phyloP scores from a whole-genome alignment of 2,113 vertebrate genomes.

The Rousettus leschenaultii region DNA sequence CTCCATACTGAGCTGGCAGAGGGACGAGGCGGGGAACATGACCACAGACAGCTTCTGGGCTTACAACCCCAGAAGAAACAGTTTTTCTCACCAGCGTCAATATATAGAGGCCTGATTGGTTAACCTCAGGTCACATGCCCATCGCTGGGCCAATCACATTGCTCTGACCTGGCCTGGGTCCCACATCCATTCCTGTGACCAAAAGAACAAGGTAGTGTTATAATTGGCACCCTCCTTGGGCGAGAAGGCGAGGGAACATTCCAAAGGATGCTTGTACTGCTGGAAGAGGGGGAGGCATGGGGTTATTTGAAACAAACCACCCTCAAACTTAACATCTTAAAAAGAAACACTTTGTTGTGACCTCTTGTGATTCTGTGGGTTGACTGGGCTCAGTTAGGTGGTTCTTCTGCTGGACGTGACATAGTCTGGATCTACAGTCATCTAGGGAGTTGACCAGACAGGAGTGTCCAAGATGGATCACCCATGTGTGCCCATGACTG shows the following conservation, averaged over 20 bases:
- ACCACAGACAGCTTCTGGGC: neutral
- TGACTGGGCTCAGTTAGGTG: neutral
- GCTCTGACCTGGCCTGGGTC: neutral
- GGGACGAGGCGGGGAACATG: fast-evolving
- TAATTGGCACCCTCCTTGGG: neutral
- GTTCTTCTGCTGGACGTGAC: neutral
- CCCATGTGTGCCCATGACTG: fast-evolving
- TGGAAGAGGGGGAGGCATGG: neutral
- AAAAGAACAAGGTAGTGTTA: neutral
- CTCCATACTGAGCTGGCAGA: fast-evolving
- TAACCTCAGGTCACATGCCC: neutral
- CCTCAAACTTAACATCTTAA: neutral
- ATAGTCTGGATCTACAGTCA: neutral
- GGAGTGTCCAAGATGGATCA: fast-evolving
- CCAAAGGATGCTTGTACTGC: neutral
- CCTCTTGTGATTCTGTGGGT: fast-evolving
- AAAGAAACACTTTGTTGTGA: neutral
- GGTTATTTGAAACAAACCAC: neutral
- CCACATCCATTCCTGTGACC: too few species aligned
- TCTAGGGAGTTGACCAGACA: neutral
- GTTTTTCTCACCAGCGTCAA: neutral
- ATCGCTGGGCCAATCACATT: neutral
- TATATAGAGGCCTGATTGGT: neutral
- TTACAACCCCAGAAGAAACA: neutral
- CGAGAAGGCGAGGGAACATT: neutral